These are phyloP conservation scores for Podarcis muralis DNA, from an alignment of 2,113 vertebrate species.

Conservation along the genomic window DNA sequence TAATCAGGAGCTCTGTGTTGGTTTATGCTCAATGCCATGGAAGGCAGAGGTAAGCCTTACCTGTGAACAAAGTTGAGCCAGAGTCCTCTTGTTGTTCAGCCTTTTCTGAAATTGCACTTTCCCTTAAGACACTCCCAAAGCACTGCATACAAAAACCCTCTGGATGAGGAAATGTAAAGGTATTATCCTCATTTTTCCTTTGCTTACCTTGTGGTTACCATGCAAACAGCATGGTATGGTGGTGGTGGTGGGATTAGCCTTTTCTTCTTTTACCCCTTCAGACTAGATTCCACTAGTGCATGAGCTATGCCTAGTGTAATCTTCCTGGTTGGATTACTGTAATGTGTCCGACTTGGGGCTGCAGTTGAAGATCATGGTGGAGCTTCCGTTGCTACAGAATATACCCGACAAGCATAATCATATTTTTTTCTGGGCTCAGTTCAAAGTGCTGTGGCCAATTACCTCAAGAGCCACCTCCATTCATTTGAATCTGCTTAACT, in stretches of 20 bases:
- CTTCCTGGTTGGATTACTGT: too few species aligned
- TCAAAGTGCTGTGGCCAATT: not conserved
- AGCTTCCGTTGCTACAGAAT: not conserved
- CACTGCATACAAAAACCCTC: not conserved
- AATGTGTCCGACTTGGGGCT: not conserved
- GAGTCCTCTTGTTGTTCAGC: not conserved
- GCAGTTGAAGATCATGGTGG: not conserved
- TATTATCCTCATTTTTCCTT: not conserved
- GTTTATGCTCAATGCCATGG: not conserved
- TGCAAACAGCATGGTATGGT: not conserved
- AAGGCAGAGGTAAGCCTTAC: not conserved
- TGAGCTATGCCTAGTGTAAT: not conserved
- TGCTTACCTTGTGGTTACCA: not conserved
- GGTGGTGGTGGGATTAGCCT: too few species aligned
- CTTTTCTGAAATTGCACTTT: not conserved
- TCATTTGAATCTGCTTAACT: not conserved
- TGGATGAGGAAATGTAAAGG: not conserved
- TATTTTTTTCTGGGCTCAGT: not conserved
- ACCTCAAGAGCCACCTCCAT: not conserved
- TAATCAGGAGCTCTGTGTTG: not conserved
- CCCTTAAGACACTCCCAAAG: not conserved
- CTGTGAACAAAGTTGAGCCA: not conserved
- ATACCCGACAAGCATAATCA: not conserved
- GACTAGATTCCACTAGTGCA: not conserved
- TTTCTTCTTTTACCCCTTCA: too few species aligned